Evolutionary conservation across 37 sponge, comb jelly and placozoan species (phyloP), one percentile per base, ranked within the genome.

Genomic region (Halisarca cf. caerulea): DNA sequence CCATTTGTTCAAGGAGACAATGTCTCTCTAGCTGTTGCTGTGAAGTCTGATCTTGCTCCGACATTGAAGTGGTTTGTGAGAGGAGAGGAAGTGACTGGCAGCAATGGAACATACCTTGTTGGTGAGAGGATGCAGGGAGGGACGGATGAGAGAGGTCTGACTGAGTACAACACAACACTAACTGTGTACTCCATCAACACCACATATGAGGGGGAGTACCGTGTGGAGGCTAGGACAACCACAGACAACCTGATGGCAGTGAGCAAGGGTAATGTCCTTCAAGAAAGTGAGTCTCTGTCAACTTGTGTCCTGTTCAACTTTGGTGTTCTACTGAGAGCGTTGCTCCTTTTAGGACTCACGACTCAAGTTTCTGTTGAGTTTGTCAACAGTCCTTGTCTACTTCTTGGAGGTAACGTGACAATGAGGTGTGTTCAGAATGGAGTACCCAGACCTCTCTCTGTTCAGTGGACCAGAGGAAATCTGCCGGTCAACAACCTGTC

Each of bases 11-110:
- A 39, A 41, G 77, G 77, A 36, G 45, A 74, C 77, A 40, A 74
- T 41, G 43, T 25, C 0, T 47, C 36, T 5, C 34, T 81, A 0
- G 36, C 30, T 36, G 81, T 69, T 3, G 39, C 0, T 55, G 85
- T 89, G 72, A 44, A 28, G 20, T 79, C 85, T 45, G 89, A 89
- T 64, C 69, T 80, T n/a, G 85, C 89, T 40, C 25, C 64, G 20
- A 60, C 36, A 0, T 1, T 74, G 45, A 43, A 21, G 1, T 74
- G 77, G 77, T 40, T 23, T 74, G 77, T 74, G 24, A 74, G 36
- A 8, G 77, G 77, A 8, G 25, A 25, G 77, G 45, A 36, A 8
- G 0, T 74, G 21, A 74, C 77, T 3, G 2, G 9, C 36, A 74
- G 77, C 77, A 74, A 74, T 44, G 9, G 45, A n/a, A 74, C 77